A percentile compares a stretch with the other conserved stretches of the same genome.
Conservation (phyloP, 2,888 invertebrate genomes). For the Spisula subtruncata region DNA sequence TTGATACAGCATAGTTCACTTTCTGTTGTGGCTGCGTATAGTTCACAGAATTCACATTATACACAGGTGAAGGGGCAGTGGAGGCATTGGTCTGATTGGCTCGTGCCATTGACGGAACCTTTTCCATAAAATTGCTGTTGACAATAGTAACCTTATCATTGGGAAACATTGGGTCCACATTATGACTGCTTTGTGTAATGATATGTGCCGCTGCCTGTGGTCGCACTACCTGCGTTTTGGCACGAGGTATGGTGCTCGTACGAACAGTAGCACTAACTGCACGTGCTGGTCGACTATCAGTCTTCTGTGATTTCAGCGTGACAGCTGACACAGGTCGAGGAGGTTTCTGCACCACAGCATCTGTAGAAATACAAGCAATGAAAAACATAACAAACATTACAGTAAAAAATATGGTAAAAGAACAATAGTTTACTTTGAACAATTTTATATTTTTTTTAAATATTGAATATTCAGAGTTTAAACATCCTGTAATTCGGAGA, state of each 20-base stretch:
- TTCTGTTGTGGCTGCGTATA: conserved; percentile 66
- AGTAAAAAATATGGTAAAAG: too few relatives aligned
- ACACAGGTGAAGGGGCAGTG: conserved; percentile 61
- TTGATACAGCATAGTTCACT: conserved; percentile 74
- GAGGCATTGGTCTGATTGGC: conserved; percentile 48
- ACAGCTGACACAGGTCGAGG: conserved; percentile 80
- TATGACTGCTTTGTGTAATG: conserved; percentile 73
- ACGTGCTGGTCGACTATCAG: conserved; percentile 69
- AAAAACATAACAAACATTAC: too few relatives aligned
- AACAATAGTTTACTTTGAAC: too few relatives aligned
- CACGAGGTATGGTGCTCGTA: conserved; percentile 68
- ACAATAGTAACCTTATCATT: conserved; percentile 77
- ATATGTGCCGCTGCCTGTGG: conserved; percentile 85
- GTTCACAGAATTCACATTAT: conserved; percentile 50
- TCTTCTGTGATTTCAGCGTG: conserved; percentile 58
- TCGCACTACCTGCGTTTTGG: conserved; percentile 74
- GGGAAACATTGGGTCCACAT: conserved; percentile 44
- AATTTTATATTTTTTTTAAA: too few relatives aligned
- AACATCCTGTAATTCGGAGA: too few relatives aligned
- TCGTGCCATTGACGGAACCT: conserved; percentile 72
- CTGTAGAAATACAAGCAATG: not conserved
- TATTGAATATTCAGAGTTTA: too few relatives aligned
- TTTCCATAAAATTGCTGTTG: conserved; percentile 80
- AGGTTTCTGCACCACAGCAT: conserved; percentile 58
- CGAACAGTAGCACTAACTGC: conserved; percentile 76